Evolutionary conservation across 2,797 vertebrate genomes (phyloP), one percentile per base, ranked within the genome.

Genomic region (Coccyzus lansbergi): DNA sequence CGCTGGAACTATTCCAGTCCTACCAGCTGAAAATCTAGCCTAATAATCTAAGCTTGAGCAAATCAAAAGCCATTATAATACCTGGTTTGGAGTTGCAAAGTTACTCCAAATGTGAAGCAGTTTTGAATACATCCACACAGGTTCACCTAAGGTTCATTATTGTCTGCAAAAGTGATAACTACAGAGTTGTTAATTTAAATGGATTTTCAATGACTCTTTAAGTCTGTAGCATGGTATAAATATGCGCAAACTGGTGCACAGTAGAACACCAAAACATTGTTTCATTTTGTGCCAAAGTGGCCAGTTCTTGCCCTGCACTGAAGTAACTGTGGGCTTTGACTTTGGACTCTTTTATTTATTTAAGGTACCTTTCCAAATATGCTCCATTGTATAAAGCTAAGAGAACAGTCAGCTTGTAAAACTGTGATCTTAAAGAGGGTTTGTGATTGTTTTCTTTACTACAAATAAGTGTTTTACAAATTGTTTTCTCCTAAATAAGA

Each of bases 1-100:
- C 14, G 3, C 21, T 95, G 91, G 94, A 95, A 38, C 20, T 58
- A 19, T 77, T 91, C 93, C 91, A 95, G 90, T 88, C 92, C 87
- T 95, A 79, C 89, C 87, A 91, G 40, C 91, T 82, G 83, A 96
- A 96, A 94, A 95, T 95, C 93, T 94, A 95, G 78, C 86, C 83
- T 93, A 84, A 87, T 94, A 92, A 93, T 94, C 85, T 91, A 69
- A 88, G 63, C 92, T 94, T 92, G 83, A 93, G 85, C 74, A 79
- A 93, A 92, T 88, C 87, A 86, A 92, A 88, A 94, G 75, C 92
- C 56, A 79, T 96, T 93, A 90, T 78, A 81, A 91, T 96, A 76
- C 72, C 65, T 86, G 64, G 69, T 93, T 94, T 78, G 64, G 84
- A 92, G 69, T 83, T 94, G 91, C 64, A 79, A 38, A 92, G 67